phyloP scores from a whole-genome alignment of 53 echinoderm and acorn worm genomes.

The Stichopus horrens region DNA sequence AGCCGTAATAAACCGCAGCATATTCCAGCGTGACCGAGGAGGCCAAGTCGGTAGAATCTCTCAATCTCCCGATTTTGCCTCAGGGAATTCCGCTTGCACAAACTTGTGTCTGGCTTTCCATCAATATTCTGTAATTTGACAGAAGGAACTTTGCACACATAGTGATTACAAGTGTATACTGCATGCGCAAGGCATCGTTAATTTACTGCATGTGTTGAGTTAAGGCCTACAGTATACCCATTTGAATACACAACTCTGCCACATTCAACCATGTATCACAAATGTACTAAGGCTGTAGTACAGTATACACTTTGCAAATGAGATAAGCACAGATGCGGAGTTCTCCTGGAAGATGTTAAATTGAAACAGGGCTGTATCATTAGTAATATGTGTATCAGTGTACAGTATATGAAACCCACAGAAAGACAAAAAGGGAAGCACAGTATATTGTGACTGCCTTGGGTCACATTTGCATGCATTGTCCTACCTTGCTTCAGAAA shows the following conservation, averaged over 20 bases:
- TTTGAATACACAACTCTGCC: too few species aligned
- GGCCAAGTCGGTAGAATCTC: slow-evolving; percentile 32
- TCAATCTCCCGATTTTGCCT: slow-evolving; percentile 13
- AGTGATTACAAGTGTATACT: not conserved
- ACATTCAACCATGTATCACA: too few species aligned
- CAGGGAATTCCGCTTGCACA: not conserved
- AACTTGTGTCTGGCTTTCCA: slow-evolving; percentile 14
- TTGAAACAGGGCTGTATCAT: not conserved
- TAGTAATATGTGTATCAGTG: not conserved
- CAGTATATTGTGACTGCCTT: too few species aligned
- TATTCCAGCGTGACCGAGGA: not conserved
- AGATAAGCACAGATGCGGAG: too few species aligned
- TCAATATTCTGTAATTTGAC: not conserved
- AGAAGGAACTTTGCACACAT: not conserved
- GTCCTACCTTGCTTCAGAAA: too few species aligned
- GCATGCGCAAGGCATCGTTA: not conserved
- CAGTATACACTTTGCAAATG: too few species aligned
- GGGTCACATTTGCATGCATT: too few species aligned
- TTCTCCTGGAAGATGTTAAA: too few species aligned
- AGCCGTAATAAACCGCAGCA: not conserved
- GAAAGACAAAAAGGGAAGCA: too few species aligned
- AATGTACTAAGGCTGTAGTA: too few species aligned
- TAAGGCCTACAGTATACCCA: too few species aligned
- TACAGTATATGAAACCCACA: not conserved
- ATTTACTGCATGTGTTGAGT: too few species aligned